Base-by-base conservation (phyloP, 2,797 vertebrate genomes). In the Cossypha caffra region DNA sequence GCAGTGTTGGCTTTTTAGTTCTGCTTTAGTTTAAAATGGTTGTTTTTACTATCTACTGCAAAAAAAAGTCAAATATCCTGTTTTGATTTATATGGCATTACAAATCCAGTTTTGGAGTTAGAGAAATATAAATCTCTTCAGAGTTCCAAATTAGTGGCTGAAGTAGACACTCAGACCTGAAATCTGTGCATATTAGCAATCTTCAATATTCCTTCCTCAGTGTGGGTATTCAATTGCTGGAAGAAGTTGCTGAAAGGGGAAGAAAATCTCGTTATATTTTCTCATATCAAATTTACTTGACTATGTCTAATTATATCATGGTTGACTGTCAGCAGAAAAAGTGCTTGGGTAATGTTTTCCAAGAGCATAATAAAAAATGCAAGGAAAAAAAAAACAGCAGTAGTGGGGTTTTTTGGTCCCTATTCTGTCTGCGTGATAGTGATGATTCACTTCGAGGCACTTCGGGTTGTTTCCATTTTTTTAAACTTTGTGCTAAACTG, bases 241-340 rank as follows among this genome's bases (percentile, higher is more conserved):
- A 66, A 91, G 75, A 93, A 91, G 62, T 50, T 91, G 75, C 82
- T 93, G 75, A 89, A 93, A 95, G 72, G 51, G 76, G 68, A 92
- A 94, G 85, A 94, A 91, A 92, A 92, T 92, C 13, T 80, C 63
- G 26, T 86, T 95, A 52, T 86, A 91, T 89, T 94, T 89, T 94
- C 72, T 88, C 50, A 45, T 88, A 89, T 84, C 68, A 90, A 68
- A 94, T 94, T 88, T 90, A 81, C 75, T 93, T 91, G 79, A 35
- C 54, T 87, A 20, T 63, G 62, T 86, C 91, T 96, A 94, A 95
- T 94, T 95, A 77, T 86, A 69, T 75, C 8, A 0, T 59, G 33
- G 71, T 78, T 90, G 76, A 55, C 54, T 91, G 89, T 93, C 94
- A 88, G 94, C 13, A 11, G 87, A 93, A 94, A 93, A 95, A 91